Evolutionary conservation across 2,888 invertebrate genomes (phyloP).

Genomic region (Helicoverpa assulta): DNA sequence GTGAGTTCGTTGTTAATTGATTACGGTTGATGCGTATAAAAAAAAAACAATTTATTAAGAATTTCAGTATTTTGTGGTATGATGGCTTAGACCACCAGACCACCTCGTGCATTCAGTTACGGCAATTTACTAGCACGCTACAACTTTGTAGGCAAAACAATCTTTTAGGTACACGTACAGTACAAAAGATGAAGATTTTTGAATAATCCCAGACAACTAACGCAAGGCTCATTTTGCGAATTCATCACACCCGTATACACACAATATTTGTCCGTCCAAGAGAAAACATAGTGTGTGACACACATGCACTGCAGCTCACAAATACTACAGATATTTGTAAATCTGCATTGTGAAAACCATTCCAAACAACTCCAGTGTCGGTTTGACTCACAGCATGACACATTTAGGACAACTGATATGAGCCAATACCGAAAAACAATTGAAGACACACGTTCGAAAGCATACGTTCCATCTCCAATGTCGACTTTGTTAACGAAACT

Average conservation of each 20-base stretch:
- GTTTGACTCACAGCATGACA: conserved; percentile 80
- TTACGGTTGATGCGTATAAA: too few species aligned
- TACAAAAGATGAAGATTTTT: too few species aligned
- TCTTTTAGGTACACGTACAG: too few species aligned
- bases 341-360: conserved; percentile 65
- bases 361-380: conserved; percentile 68
- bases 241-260: not conserved
- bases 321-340: conserved; percentile 58
- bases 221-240: not conserved
- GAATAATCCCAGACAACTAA: too few species aligned
- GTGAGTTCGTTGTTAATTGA: too few species aligned
- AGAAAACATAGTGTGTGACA: conserved; percentile 55
- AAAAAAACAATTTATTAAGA: too few species aligned
- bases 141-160: too few species aligned
- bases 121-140: too few species aligned
- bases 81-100: too few species aligned
- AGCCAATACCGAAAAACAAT: conserved; percentile 57
- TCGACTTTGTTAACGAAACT: not conserved
- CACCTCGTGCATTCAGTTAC: too few species aligned
- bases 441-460: not conserved
- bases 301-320: conserved; percentile 36
- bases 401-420: conserved; percentile 81
- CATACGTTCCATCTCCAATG: conserved; percentile 19
- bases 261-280: conserved; percentile 22
- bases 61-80: too few species aligned